Evolutionary conservation across 2,888 invertebrate genomes (phyloP), one percentile per base, ranked within the genome.

Genomic region (Dasypogon diadema): DNA sequence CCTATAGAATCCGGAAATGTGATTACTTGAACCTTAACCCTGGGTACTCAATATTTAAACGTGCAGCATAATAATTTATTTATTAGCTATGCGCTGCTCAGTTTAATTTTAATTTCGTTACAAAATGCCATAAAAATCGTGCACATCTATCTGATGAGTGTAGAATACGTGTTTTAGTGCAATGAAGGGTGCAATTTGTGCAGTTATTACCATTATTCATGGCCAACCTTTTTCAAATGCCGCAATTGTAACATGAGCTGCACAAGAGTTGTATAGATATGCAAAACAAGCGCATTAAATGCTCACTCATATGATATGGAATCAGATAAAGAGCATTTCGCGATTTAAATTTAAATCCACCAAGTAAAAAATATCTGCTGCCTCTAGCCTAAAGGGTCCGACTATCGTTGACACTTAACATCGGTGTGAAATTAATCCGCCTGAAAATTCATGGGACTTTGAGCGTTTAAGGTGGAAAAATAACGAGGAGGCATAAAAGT

Each of bases 351-450:
- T 56, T 56, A 56, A 56, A 56, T 56, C 56, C 14, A 4, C 14
- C 56, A 2, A 30, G 56, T 8, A 56, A 56, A 56, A 55, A 12
- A 42, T 56, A 56, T 56, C 26, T 26, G 26, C 24, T 26, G 5
- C 10, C 72, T 58, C 6, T 42, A 48, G 48, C 60, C 72, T 60
- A 58, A 58, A 72, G 75, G 72, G 75, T 72, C 72, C 68, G 75
- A 55, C 58, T 65, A 56, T n/a, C 14, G 51, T 18, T 72, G 75
- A 75, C 75, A 60, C 48, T 75, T 60, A 22, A 75, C 75, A 75
- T 72, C 51, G 58, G 70, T 42, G 48, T 75, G 75, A 75, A 75
- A 70, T 51, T 70, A 75, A 75, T 75, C 75, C 72, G 58, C 56
- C 60, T 58, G 42, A 12, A 56, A 56, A 26, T 22, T 26, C 26